phyloP scores from a whole-genome alignment of 2,113 vertebrate genomes.

The Corynorhinus townsendii region DNA sequence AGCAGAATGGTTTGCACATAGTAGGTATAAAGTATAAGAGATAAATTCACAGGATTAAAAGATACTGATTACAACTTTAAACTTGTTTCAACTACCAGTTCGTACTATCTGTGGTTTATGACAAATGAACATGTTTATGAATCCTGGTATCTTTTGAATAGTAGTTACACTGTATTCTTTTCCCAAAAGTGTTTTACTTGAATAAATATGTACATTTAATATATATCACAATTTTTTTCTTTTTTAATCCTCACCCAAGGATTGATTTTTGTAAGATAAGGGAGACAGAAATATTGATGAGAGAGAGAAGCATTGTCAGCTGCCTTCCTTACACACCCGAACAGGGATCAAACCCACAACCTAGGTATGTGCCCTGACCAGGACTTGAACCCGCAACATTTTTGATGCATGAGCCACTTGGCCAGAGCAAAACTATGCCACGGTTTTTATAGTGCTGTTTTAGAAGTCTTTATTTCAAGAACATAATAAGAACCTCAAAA shows the following conservation, averaged over 20 bases:
- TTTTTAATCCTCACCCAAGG: neutral
- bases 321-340: neutral
- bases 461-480: constrained; percentile 9
- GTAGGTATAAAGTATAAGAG: neutral
- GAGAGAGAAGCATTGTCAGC: neutral
- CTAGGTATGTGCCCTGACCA: too few species aligned
- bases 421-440: neutral
- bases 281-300: too few species aligned
- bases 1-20: neutral
- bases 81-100: neutral
- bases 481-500: neutral
- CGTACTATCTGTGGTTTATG: neutral
- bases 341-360: neutral
- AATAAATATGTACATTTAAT: constrained; percentile 7
- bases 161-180: neutral
- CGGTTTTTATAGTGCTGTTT: neutral
- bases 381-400: neutral
- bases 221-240: neutral
- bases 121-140: neutral
- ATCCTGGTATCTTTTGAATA: neutral
- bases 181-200: neutral
- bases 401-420: neutral
- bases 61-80: neutral
- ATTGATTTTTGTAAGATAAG: neutral
- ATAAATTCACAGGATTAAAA: neutral